Evolutionary conservation across 2,113 vertebrate species (phyloP).

Genomic region (Dipodomys spectabilis): DNA sequence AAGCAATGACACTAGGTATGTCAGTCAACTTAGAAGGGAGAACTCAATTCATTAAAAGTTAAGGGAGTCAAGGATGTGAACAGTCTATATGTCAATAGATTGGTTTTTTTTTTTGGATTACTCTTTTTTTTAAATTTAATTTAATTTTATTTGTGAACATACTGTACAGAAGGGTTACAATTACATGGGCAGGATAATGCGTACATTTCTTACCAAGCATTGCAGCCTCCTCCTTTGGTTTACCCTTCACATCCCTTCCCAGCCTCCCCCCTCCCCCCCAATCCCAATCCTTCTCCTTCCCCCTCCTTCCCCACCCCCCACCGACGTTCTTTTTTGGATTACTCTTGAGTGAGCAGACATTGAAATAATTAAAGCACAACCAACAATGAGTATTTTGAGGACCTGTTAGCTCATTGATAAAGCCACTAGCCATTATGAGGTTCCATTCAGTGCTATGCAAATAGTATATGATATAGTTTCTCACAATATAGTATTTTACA

Average conservation of each 20-base stretch:
- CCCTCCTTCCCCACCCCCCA: too few species aligned
- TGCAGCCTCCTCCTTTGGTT: too few species aligned
- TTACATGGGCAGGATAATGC: too few species aligned
- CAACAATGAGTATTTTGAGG: background rate
- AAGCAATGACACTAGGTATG: slow-evolving; percentile 11
- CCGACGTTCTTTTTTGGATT: too few species aligned
- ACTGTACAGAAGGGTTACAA: too few species aligned
- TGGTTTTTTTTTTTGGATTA: background rate
- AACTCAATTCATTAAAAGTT: slow-evolving; percentile 10
- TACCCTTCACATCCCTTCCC: too few species aligned
- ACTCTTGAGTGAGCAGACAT: background rate
- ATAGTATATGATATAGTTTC: background rate
- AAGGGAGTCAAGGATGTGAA: background rate
- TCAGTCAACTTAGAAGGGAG: background rate
- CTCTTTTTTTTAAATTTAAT: too few species aligned
- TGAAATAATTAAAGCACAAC: slow-evolving; percentile 22
- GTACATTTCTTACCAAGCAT: too few species aligned
- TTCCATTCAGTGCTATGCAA: background rate
- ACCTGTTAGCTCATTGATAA: background rate
- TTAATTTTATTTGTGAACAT: too few species aligned
- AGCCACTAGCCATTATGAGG: background rate
- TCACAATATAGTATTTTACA: background rate
- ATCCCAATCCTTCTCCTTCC: too few species aligned
- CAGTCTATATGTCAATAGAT: background rate
- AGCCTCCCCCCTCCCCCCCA: too few species aligned